Percentiles rank a stretch among this genome's conserved stretches.
Evolutionary conservation across 2,888 invertebrate species (phyloP).

Genomic region (Cremastinae sp.): DNA sequence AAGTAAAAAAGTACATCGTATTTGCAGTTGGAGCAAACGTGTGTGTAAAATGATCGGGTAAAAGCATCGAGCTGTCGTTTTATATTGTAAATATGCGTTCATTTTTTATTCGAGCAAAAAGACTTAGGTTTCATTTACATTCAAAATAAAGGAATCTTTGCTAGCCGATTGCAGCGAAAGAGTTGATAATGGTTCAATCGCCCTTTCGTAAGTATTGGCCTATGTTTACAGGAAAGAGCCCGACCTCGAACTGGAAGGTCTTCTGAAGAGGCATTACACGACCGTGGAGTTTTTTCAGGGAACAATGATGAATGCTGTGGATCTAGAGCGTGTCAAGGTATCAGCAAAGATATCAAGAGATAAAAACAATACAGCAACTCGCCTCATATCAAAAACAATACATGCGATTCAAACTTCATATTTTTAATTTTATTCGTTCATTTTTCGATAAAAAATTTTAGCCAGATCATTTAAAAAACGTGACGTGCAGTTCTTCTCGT

Average conservation of each 20-base stretch:
- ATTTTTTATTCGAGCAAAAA: too few relatives aligned
- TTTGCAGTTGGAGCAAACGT: too few relatives aligned
- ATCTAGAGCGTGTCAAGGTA: constrained; percentile 99
- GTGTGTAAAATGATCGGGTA: too few relatives aligned
- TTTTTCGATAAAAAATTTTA: not conserved
- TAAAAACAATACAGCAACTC: constrained; percentile 63
- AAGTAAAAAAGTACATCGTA: too few relatives aligned
- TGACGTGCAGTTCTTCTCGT: constrained; percentile 63
- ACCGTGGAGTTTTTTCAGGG: constrained; percentile 99
- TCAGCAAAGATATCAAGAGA: constrained; percentile 77
- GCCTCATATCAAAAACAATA: constrained; percentile 58
- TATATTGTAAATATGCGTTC: too few relatives aligned
- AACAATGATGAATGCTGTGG: constrained; percentile 99
- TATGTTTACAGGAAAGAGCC: constrained; percentile 96
- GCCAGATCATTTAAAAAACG: constrained; percentile 5
- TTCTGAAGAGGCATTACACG: constrained; percentile 99
- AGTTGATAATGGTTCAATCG: constrained; percentile 65
- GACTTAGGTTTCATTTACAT: constrained; percentile 24
- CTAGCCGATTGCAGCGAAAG: constrained; percentile 13
- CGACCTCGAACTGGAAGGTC: constrained; percentile 99
- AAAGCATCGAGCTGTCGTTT: too few relatives aligned
- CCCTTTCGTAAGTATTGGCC: constrained; percentile 77
- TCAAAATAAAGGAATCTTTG: not conserved
- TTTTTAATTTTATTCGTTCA: constrained; percentile 31
- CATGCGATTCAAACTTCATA: constrained; percentile 38